Evolutionary conservation across 2,888 invertebrate genomes (phyloP).

Genomic region (Drosophila quasianomalipes): DNA sequence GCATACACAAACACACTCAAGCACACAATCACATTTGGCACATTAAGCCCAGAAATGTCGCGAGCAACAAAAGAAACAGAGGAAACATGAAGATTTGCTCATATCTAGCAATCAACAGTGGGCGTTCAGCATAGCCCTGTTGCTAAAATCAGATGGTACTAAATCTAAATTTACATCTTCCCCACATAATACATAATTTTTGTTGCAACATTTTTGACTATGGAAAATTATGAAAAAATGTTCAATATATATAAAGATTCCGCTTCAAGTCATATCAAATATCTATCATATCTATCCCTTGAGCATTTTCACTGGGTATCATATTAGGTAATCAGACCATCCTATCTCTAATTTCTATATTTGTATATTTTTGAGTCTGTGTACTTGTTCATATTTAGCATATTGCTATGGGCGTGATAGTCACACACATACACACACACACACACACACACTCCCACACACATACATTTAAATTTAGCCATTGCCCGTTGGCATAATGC

Average conservation of each 20-base stretch:
- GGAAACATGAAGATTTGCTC: not conserved
- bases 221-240: not conserved
- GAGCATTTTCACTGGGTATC: not conserved
- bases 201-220: not conserved
- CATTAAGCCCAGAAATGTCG: conserved; percentile 51
- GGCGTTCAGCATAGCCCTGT: not conserved
- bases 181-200: not conserved
- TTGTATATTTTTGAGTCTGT: conserved; percentile 14
- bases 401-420: conserved; percentile 51
- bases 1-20: conserved; percentile 20
- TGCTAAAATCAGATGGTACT: not conserved
- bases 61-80: conserved; percentile 17
- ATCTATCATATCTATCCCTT: not conserved
- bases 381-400: conserved; percentile 55
- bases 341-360: conserved; percentile 5
- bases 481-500: conserved; percentile 44
- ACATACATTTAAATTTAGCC: conserved; percentile 1
- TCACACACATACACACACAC: conserved; percentile 15
- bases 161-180: not conserved
- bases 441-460: not conserved
- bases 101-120: not conserved
- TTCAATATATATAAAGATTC: not conserved
- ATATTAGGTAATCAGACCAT: conserved; percentile 1
- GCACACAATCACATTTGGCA: conserved; percentile 46
- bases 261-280: not conserved